Evolutionary conservation across 2,113 vertebrate species (phyloP).

Genomic region (Aythya baeri): DNA sequence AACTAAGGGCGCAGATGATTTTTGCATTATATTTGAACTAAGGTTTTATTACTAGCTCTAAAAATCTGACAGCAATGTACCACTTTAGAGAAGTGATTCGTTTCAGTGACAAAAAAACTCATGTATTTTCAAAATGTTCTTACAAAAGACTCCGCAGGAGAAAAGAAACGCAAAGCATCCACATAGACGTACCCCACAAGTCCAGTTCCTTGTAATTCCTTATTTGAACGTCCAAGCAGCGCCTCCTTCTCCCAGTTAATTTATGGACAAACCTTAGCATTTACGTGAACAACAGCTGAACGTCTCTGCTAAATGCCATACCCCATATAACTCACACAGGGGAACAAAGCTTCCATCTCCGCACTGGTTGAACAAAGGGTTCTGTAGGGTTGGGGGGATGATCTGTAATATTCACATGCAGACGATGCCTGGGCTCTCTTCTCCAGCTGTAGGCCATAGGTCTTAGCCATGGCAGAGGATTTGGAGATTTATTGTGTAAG

Average conservation of each 20-base stretch:
- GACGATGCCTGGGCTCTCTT: background rate
- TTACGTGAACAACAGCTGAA: background rate
- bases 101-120: background rate
- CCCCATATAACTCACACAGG: background rate
- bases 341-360: background rate
- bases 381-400: background rate
- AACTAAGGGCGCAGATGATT: background rate
- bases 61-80: background rate
- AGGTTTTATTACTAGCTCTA: background rate
- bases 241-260: background rate
- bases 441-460: rapidly evolving
- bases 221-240: background rate
- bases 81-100: rapidly evolving
- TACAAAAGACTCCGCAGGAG: background rate
- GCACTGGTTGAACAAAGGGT: background rate
- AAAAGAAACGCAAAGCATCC: background rate
- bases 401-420: background rate
- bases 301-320: background rate
- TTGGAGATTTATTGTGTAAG: background rate
- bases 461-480: background rate
- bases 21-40: background rate
- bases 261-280: background rate
- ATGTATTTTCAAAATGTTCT: background rate
- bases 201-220: background rate
- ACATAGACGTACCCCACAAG: background rate